Conservation (phyloP, 2,797 vertebrate genomes). For the Artibeus jamaicensis region DNA sequence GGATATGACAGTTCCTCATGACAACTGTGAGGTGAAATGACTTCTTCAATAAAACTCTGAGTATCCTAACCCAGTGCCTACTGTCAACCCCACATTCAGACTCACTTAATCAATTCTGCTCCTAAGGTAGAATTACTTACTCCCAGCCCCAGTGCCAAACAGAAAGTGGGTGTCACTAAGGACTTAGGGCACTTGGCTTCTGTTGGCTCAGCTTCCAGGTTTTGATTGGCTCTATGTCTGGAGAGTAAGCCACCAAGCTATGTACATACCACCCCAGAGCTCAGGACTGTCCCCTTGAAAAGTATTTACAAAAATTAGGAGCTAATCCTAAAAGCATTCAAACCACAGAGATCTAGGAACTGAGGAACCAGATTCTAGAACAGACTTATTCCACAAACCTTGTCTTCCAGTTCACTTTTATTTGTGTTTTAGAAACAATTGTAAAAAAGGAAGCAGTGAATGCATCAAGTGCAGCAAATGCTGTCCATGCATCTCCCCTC, state of each 20-base stretch:
- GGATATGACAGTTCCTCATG: background rate
- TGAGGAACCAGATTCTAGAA: background rate
- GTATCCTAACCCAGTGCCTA: background rate
- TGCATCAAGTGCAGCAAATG: background rate
- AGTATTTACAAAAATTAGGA: background rate
- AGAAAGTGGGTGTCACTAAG: background rate
- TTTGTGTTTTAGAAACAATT: background rate
- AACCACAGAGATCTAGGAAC: background rate
- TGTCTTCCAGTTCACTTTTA: background rate
- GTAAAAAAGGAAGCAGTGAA: background rate
- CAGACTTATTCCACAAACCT: background rate
- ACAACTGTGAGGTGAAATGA: background rate
- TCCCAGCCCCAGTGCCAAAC: background rate
- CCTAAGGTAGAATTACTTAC: background rate
- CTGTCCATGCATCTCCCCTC: too few relatives aligned
- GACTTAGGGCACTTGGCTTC: background rate
- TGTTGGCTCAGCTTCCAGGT: background rate
- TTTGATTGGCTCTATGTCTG: background rate
- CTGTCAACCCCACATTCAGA: background rate
- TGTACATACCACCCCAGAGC: background rate
- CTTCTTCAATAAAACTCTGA: background rate
- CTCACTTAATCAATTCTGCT: background rate
- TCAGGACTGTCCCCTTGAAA: background rate
- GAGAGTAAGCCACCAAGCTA: background rate
- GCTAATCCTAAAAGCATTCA: background rate